Evolutionary conservation across 2,888 invertebrate species (phyloP), one percentile per base, ranked within the genome.

Genomic region (Napeogenes sylphis): DNA sequence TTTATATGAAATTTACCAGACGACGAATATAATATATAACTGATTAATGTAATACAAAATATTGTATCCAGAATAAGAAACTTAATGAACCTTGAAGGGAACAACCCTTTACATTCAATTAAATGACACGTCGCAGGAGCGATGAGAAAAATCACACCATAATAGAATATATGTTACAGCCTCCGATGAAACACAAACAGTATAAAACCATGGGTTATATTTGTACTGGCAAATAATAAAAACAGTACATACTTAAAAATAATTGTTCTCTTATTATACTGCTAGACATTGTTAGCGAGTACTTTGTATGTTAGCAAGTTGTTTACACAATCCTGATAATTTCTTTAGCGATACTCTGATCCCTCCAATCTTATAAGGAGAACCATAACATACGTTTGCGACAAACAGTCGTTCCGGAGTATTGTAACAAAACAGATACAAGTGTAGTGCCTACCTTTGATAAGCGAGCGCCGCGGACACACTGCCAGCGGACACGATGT

Each of bases 91-190:
- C 71, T 70, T 71, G 71, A 51, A 51, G 51, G 51, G 51, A 51
- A 51, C 51, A 76, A 81, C 82, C 82, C 80, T 79, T 79, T 71
- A 77, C 75, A 79, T 82, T 79, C 80, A 82, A 84, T 83, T 81
- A 81, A 75, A 75, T 69, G 77, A 77, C 77, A 78, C 69, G 67
- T 71, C 68, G 62, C 78, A 74, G 71, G 70, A 65, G 59, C 73
- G 76, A 75, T 74, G 75, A 77, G 76, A 79, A 80, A 80, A 81
- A 80, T 81, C 79, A 75, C 76, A 73, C 69, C 70, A 67, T 73
- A 69, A 75, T 74, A 68, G 73, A 75, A 59, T 61, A 57, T 57
- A 54, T 21, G 21, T 21, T 21, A 21, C 46, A 54, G 55, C 42
- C 57, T 42, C 45, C 58, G 58, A 60, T 55, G 47, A 56, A 51